These are phyloP conservation scores for Kryptopterus vitreolus DNA, from an alignment of 2,797 vertebrate genomes.

Conservation along the genomic window DNA sequence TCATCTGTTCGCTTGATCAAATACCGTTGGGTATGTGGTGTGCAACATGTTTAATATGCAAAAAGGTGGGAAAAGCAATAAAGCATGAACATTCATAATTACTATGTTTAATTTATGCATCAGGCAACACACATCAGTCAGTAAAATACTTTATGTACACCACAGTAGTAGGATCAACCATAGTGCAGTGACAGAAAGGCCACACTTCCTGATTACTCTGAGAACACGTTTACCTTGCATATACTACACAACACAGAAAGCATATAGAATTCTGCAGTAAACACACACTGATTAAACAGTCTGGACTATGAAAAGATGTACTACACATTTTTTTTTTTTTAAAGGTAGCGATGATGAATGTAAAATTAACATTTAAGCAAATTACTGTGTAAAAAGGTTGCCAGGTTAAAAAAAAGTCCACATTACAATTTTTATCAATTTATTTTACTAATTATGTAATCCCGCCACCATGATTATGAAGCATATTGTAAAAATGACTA, in stretches of 20 bases:
- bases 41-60: background rate
- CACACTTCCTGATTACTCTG: slow-evolving; percentile 35
- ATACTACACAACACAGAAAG: background rate
- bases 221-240: background rate
- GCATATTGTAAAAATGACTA: background rate
- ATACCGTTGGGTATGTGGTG: background rate
- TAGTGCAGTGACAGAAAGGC: slow-evolving; percentile 19
- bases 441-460: background rate
- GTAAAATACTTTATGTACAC: background rate
- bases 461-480: background rate
- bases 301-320: too few species aligned
- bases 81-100: background rate
- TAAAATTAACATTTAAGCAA: background rate
- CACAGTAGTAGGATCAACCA: slow-evolving; percentile 17
- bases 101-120: background rate
- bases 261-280: background rate
- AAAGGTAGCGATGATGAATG: background rate
- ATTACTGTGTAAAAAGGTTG: background rate
- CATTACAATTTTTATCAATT: background rate
- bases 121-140: background rate
- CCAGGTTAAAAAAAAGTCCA: background rate
- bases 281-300: background rate
- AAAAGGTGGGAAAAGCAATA: background rate
- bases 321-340: too few species aligned
- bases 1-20: slow-evolving; percentile 6